phyloP scores from a whole-genome alignment of 1,140 invertebrate species.

The Thaumatotibia leucotreta region DNA sequence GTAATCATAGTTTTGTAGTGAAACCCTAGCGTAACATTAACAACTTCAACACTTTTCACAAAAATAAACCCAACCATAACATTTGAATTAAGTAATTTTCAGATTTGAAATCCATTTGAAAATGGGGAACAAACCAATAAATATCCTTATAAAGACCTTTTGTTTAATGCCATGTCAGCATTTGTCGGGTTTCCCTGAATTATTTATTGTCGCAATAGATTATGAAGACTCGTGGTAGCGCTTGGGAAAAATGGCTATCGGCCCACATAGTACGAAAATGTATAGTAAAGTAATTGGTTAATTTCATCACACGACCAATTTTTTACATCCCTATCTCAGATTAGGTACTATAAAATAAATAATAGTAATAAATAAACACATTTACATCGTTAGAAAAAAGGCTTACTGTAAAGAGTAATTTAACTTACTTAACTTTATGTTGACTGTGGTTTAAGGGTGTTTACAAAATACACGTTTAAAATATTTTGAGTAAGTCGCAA shows the following conservation, averaged over 20 bases:
- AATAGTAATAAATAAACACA: no score
- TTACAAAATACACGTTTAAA: no score
- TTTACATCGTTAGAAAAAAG: no score
- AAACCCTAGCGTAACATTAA: no score
- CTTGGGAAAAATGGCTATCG: slow-evolving; percentile 2
- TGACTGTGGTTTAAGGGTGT: no score
- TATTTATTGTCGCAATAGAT: background rate
- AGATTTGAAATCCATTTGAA: background rate
- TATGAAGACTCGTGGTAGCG: background rate
- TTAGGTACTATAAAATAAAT: background rate
- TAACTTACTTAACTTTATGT: no score
- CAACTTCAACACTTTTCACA: no score
- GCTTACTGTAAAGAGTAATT: no score
- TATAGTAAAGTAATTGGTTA: slow-evolving; percentile 20
- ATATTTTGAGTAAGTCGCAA: no score
- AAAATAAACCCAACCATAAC: no score
- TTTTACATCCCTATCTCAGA: background rate
- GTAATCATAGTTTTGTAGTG: no score
- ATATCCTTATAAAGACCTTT: background rate
- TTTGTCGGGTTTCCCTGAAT: background rate
- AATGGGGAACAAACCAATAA: background rate
- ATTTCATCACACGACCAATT: background rate
- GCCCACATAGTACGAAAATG: slow-evolving; percentile 3
- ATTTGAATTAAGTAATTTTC: background rate
- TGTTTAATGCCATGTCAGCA: slow-evolving; percentile 1